Base-by-base conservation (phyloP, 2,888 invertebrate genomes). In the Lasioglossum pauxillum region DNA sequence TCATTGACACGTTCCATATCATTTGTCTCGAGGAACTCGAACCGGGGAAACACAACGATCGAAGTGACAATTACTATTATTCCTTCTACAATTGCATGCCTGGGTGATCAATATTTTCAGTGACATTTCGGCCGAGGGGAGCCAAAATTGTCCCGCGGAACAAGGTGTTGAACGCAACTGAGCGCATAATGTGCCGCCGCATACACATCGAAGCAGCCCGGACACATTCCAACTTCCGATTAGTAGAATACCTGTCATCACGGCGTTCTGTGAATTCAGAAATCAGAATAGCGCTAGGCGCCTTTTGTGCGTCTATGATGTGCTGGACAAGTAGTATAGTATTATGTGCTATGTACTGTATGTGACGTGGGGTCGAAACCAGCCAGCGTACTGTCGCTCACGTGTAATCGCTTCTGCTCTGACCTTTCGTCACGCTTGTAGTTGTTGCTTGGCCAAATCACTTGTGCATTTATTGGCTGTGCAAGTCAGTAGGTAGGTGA, bases 211-310 rank as follows among this genome's bases (percentile, higher is more conserved):
- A 71, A 71, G 71, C 41, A 23, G 23, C 14, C 41, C 71, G 71
- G 23, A 41, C 71, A 71, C 71, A 71, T 71, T 71, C 71, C 71
- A 41, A 71, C 71, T 71, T 71, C 71, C 71, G 71, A 71, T 71
- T 71, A 71, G 71, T 71, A n/a, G 41, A 71, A 71, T 71, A 71
- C 41, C 71, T 71, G 71, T 71, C 71, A 71, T 71, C 71, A 71
- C n/a, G 71, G 71, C 41, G 12, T 41, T 71, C 71, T 71, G 41
- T 41, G 41, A 71, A 71, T 71, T 69, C 71, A 41, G 71, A 71
- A 71, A 71, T 71, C 71, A 41, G 71, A 71, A 71, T 38, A 71
- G 71, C 5, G 41, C 14, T 41, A 14, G 71, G 2, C 14, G 71
- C n/a, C 71, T 71, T 71, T 71, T 71, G 71, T 71, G 71, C 71